Base-by-base conservation (phyloP, 1,140 invertebrate species). In the Musca vetustissima region DNA sequence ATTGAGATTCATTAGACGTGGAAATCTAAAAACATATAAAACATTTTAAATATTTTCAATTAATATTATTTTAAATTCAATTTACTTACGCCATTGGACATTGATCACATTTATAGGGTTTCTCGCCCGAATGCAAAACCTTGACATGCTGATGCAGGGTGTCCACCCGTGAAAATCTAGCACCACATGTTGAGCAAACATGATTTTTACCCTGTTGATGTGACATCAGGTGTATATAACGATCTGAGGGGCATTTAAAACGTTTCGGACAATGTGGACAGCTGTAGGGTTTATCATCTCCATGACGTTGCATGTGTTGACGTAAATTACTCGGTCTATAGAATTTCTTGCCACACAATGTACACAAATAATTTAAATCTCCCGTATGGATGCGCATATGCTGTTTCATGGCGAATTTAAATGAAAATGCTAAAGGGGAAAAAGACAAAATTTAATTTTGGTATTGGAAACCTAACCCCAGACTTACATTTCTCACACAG, bases 361-460 rank as follows among this genome's bases (percentile, higher is more conserved):
- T 85, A 76, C 89, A 90, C 4, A 88, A 75, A 75, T 85, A 89
- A 2, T 88, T 88, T 48, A 87, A 88, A 72, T 89, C 88, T 0
- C 87, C 87, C 4, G 87, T 89, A 71, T 89, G 88, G 1, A 85
- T 88, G 19, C 87, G 79, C 69, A 87, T 76, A 70, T 88, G 87
- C 64, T 85, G 84, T 66, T 85, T 85, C 57, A 61, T 61, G 32
- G 32, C 59, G 47, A 47, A 61, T 11, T 61, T 61, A 14, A 61
- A 61, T 11, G 57, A 61, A 21, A 61, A 61, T 19, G 57, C 57
- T 61, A 19, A 61, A 61, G 21, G 17, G 21, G 11, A 55, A 52
- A 0, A 55, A 8, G 8, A 28, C 3, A 28, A 59, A 59, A 50
- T 36, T 49, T 53, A 69, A 28, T 28, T 28, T 59, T 59, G 14